phyloP scores from a whole-genome alignment of 2,113 vertebrate species.

The Xenopus borealis region DNA sequence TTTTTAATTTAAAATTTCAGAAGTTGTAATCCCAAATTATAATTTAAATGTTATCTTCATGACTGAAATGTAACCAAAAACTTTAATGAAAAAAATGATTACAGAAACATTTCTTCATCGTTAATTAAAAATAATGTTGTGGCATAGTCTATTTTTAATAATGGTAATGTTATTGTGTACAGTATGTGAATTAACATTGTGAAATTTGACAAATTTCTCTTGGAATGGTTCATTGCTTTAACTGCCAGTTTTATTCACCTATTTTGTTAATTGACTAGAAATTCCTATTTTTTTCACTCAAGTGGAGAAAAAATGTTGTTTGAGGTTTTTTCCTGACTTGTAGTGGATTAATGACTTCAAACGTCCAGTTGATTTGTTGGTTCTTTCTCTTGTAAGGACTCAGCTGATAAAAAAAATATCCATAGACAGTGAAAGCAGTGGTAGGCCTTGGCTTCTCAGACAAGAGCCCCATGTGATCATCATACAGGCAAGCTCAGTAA shows the following conservation, averaged over 20 bases:
- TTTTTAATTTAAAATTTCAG: no score
- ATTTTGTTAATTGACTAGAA: constrained; percentile 11
- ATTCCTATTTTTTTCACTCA: constrained; percentile 23
- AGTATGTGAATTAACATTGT: no score
- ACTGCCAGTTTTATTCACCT: background rate
- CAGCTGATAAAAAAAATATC: constrained; percentile 88
- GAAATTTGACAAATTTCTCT: no score
- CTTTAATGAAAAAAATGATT: no score
- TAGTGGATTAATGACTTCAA: constrained; percentile 59
- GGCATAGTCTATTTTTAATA: no score
- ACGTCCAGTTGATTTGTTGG: constrained; percentile 61
- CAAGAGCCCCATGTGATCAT: constrained; percentile 95
- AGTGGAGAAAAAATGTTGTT: constrained; percentile 44
- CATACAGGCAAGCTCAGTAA: constrained; percentile 84
- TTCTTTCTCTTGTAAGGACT: constrained; percentile 69
- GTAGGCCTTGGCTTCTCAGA: constrained; percentile 79
- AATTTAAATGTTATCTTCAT: no score
- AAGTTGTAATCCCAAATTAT: no score
- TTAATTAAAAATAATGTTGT: no score
- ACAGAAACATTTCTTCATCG: no score
- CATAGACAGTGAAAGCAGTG: constrained; percentile 84
- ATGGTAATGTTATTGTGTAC: no score
- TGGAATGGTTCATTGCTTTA: background rate
- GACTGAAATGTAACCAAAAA: no score
- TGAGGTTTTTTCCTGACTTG: constrained; percentile 57